Evolutionary conservation across 2,113 vertebrate species (phyloP).

Genomic region (Ceratotherium simum): DNA sequence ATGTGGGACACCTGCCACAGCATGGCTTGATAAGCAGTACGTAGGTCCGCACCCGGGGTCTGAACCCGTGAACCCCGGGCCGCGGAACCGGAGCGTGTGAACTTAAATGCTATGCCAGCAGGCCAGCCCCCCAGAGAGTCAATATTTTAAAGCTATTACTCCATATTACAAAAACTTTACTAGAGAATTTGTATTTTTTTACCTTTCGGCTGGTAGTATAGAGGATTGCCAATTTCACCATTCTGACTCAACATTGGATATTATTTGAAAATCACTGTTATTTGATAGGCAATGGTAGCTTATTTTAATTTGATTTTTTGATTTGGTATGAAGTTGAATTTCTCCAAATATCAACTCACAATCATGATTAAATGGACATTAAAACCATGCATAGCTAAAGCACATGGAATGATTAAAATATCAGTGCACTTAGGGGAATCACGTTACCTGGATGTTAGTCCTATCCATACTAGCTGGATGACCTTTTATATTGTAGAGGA

Average conservation of each 20-base stretch:
- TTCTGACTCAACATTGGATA: neutral
- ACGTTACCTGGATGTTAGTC: neutral
- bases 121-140: neutral
- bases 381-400: neutral
- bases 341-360: neutral
- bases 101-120: no score
- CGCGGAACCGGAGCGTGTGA: no score
- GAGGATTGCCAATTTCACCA: neutral
- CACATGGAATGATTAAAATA: neutral
- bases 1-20: no score
- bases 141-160: conserved; percentile 16
- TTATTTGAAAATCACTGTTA: conserved; percentile 27
- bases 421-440: neutral
- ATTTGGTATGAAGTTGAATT: neutral
- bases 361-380: neutral
- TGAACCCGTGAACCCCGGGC: no score
- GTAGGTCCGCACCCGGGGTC: no score
- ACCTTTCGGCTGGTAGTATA: neutral
- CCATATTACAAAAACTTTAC: neutral
- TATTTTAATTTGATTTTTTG: neutral
- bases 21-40: no score
- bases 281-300: neutral
- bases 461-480: neutral
- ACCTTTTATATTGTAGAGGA: neutral
- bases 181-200: neutral